Conservation (phyloP, 2,113 vertebrate genomes). For the Caloenas nicobarica region DNA sequence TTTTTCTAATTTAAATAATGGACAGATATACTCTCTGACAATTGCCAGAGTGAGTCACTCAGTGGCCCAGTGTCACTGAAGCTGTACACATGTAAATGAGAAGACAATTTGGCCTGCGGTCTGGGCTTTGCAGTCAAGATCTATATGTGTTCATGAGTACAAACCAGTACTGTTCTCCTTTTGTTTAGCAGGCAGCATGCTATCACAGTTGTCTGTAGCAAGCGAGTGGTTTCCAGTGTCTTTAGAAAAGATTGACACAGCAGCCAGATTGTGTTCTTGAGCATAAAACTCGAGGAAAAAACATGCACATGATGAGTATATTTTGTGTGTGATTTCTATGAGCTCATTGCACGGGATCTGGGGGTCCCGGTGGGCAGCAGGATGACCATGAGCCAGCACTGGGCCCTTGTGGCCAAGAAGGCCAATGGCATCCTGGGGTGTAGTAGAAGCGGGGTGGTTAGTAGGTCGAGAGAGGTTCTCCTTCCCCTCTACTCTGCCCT, state of each 20-base stretch:
- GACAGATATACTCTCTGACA: background rate
- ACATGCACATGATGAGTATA: background rate
- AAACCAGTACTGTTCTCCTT: background rate
- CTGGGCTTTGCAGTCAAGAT: background rate
- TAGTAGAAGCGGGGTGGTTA: too few species aligned
- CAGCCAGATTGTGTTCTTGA: background rate
- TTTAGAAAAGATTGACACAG: background rate
- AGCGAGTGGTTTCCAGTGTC: background rate
- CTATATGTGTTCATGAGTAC: background rate
- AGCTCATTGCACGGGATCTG: too few species aligned
- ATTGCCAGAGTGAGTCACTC: background rate
- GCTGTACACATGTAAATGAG: background rate
- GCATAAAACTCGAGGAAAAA: background rate
- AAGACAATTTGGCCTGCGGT: background rate
- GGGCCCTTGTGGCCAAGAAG: too few species aligned
- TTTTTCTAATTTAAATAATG: background rate
- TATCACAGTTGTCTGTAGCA: background rate
- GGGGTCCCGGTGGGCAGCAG: too few species aligned
- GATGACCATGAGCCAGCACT: too few species aligned
- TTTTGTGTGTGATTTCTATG: background rate
- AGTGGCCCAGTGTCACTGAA: background rate
- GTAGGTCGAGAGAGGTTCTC: too few species aligned
- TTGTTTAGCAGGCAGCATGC: background rate
- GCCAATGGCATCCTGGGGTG: too few species aligned
- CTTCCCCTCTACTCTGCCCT: too few species aligned